Evolutionary conservation across 2,113 vertebrate genomes (phyloP).

Genomic region (Monarcha castaneiventris): DNA sequence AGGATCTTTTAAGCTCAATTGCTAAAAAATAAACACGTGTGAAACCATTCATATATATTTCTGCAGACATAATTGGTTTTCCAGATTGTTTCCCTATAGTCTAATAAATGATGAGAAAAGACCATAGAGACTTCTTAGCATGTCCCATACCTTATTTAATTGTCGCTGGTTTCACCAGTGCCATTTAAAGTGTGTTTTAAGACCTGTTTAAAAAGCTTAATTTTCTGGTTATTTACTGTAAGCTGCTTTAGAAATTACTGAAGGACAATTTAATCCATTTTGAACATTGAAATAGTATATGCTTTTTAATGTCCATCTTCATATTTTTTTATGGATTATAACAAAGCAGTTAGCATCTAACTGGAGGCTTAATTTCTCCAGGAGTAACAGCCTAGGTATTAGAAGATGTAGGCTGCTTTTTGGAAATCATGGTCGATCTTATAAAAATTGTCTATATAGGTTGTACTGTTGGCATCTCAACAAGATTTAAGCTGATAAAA

Average conservation of each 20-base stretch:
- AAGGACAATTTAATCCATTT: neutral
- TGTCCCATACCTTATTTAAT: neutral
- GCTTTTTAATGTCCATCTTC: neutral
- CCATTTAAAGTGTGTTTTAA: neutral
- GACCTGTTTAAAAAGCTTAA: neutral
- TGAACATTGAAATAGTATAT: neutral
- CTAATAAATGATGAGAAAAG: neutral
- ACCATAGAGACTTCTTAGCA: neutral
- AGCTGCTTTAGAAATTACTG: neutral
- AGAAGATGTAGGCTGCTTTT: neutral
- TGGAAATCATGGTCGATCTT: accelerated
- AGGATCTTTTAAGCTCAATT: neutral
- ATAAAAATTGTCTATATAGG: neutral
- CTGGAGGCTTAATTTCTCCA: neutral
- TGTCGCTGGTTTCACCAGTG: neutral
- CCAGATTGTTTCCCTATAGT: neutral
- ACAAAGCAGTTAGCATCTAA: neutral
- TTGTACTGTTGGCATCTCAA: neutral
- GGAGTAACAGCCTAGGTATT: neutral
- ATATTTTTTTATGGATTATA: neutral
- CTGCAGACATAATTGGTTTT: neutral
- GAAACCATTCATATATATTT: neutral
- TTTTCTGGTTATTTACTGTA: neutral
- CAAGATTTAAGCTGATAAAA: neutral
- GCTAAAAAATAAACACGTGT: neutral